phyloP scores from a whole-genome alignment of 2,113 vertebrate species.

The Columba janthina region DNA sequence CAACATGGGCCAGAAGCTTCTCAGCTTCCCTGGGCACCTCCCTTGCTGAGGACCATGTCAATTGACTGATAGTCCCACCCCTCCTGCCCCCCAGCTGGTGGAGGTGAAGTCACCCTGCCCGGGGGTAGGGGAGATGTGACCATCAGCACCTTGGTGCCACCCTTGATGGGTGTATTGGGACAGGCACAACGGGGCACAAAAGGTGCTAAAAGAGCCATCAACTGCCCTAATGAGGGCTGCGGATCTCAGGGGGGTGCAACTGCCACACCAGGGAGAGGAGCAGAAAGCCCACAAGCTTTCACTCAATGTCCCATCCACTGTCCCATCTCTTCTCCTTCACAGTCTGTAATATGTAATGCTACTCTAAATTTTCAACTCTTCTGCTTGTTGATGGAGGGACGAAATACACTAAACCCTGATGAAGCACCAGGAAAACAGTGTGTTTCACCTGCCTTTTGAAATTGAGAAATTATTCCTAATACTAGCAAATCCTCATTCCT shows the following conservation, averaged over 20 bases:
- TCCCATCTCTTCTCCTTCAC: not conserved
- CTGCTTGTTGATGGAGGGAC: not conserved
- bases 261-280: not conserved
- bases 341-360: fast-evolving
- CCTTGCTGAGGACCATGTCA: too few relatives aligned
- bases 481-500: not conserved
- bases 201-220: too few relatives aligned
- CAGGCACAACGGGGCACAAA: too few relatives aligned
- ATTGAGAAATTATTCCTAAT: not conserved
- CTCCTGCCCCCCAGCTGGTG: too few relatives aligned
- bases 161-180: too few relatives aligned
- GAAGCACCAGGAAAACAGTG: not conserved
- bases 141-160: too few relatives aligned
- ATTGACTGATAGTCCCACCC: too few relatives aligned
- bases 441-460: not conserved
- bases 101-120: too few relatives aligned
- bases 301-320: not conserved
- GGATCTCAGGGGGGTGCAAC: not conserved
- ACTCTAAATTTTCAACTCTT: not conserved
- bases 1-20: too few relatives aligned
- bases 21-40: too few relatives aligned
- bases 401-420: not conserved
- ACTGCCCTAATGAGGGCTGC: too few relatives aligned
- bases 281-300: not conserved
- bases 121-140: too few relatives aligned